Percentiles rank a stretch among this genome's conserved stretches.
These are phyloP conservation scores for Xanthorhoe designata DNA, from an alignment of 2,888 invertebrate species.

Conservation along the genomic window DNA sequence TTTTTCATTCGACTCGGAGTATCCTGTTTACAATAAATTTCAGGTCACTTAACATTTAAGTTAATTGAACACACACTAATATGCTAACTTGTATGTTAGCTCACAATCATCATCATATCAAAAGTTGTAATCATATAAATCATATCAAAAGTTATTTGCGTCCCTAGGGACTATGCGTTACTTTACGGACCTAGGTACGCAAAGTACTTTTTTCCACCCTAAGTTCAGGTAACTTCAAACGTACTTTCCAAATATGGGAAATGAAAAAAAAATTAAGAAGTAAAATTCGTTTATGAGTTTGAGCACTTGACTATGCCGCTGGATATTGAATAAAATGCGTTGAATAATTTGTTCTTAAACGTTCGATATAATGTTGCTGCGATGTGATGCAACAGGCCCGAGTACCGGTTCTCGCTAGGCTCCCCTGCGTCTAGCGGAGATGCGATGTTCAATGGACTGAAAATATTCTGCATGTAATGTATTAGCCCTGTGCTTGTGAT, in stretches of 20 bases:
- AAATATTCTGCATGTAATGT: constrained; percentile 67
- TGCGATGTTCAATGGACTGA: constrained; percentile 69
- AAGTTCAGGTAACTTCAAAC: no score
- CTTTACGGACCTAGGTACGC: no score
- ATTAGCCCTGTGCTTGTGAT: constrained; percentile 60
- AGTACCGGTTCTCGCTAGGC: constrained; percentile 77
- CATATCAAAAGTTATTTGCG: no score
- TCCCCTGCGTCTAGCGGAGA: constrained; percentile 76
- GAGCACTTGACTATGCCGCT: no score
- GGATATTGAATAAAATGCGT: neutral
- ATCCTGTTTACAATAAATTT: neutral
- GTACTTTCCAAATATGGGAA: no score
- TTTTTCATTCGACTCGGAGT: neutral
- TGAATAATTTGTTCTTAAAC: neutral
- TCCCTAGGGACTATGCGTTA: no score
- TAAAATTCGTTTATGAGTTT: no score
- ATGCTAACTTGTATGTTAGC: neutral
- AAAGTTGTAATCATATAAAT: no score
- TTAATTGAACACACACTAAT: neutral
- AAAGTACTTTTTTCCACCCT: no score
- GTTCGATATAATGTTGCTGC: neutral
- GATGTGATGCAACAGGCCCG: constrained; percentile 65
- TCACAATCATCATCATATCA: neutral
- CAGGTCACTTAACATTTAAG: neutral
- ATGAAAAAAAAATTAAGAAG: no score